These are phyloP conservation scores for Pachycephus smyrnensis DNA, from an alignment of 2,888 invertebrate genomes.

Conservation along the genomic window DNA sequence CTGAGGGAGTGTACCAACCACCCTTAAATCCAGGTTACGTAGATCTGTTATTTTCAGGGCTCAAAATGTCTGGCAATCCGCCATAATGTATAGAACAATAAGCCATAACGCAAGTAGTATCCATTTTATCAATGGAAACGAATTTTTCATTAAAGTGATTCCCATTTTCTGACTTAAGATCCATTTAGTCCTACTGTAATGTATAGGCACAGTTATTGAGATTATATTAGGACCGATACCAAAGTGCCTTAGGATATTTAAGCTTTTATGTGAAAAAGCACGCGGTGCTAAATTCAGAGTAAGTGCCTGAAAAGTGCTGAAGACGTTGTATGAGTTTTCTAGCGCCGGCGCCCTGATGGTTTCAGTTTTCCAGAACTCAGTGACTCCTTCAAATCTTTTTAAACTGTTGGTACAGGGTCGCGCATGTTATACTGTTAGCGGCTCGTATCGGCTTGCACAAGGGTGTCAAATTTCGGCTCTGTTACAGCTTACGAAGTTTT, in stretches of 20 bases:
- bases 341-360: slow-evolving; percentile 36
- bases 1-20: neutral
- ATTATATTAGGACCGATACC: neutral
- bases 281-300: neutral
- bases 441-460: slow-evolving; percentile 43
- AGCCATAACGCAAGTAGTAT: neutral
- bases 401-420: neutral
- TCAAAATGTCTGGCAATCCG: neutral
- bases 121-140: neutral
- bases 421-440: slow-evolving; percentile 14
- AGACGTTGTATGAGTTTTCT: neutral
- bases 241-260: slow-evolving; percentile 9
- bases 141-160: neutral
- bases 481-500: slow-evolving; percentile 7
- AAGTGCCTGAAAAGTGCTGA: neutral
- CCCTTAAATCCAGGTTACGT: neutral
- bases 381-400: neutral
- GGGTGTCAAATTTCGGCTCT: slow-evolving; percentile 53
- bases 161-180: neutral
- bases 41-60: neutral
- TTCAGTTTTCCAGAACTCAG: slow-evolving; percentile 2
- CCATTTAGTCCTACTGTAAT: neutral
- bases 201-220: neutral
- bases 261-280: neutral
- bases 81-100: neutral